Percentiles rank a stretch among this genome's conserved stretches.
Conservation (phyloP, 2,797 vertebrate species). For the Brachyalestes nurse region DNA sequence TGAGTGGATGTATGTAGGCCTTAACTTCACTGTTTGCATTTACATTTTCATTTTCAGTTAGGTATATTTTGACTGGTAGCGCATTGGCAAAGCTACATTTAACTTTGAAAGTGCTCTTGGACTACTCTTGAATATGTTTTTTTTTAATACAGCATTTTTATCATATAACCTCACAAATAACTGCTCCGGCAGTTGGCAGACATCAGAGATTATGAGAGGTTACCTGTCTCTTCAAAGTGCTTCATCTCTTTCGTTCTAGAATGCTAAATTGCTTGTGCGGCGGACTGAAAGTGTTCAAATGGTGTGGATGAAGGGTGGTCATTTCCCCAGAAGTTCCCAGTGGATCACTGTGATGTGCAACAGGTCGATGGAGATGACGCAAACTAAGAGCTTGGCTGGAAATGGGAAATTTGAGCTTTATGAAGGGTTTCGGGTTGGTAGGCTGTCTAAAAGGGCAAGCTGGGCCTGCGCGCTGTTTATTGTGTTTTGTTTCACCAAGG, state of each 20-base stretch:
- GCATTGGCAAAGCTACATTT: background rate
- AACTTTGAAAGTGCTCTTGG: background rate
- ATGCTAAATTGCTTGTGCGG: background rate
- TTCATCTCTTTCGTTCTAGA: background rate
- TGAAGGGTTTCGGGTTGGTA: slow-evolving; percentile 4
- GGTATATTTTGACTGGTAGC: background rate
- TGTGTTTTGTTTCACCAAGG: background rate
- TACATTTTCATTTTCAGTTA: no score
- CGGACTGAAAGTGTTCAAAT: slow-evolving; percentile 9
- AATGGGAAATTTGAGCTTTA: slow-evolving; percentile 15
- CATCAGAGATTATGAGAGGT: background rate
- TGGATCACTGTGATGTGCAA: slow-evolving; percentile 6
- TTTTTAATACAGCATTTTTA: background rate
- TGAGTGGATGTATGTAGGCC: no score
- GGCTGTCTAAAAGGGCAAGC: slow-evolving; percentile 6
- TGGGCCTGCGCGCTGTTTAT: background rate
- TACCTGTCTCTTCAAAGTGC: background rate
- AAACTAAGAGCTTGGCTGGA: slow-evolving; percentile 16
- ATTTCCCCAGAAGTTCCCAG: slow-evolving; percentile 19
- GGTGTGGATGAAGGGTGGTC: background rate
- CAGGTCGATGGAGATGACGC: slow-evolving; percentile 11
- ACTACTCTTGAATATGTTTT: background rate
- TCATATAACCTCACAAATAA: background rate
- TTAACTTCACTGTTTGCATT: no score
- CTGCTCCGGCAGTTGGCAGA: background rate